Conservation (phyloP, 30 jellyfish, hydroid and myxozoan species). For the Cassiopea xamachana region DNA sequence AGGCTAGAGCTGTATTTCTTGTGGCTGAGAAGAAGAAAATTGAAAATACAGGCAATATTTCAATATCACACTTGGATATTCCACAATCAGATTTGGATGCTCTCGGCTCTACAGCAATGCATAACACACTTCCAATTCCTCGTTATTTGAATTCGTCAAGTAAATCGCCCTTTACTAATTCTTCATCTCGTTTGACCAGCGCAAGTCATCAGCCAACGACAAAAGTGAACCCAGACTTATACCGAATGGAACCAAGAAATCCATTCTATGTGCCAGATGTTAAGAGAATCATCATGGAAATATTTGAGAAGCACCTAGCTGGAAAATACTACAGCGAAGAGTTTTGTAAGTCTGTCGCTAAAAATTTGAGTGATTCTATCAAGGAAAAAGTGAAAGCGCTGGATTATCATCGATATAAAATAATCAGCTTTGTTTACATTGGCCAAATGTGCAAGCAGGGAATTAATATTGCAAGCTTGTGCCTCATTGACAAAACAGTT, state of each 20-base stretch:
- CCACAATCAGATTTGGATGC: constrained; percentile 40
- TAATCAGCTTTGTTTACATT: constrained; percentile 59
- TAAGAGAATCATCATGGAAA: constrained; percentile 41
- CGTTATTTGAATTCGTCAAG: constrained; percentile 50
- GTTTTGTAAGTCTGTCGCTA: constrained; percentile 31
- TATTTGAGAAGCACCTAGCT: constrained; percentile 28
- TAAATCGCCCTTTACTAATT: constrained; percentile 13
- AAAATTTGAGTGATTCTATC: constrained; percentile 47
- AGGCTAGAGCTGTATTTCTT: constrained; percentile 61
- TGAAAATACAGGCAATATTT: constrained; percentile 43
- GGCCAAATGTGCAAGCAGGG: constrained; percentile 73
- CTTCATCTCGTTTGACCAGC: constrained; percentile 66
- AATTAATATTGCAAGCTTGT: constrained; percentile 56
- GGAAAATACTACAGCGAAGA: constrained; percentile 46
- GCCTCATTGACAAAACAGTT: constrained; percentile 28
- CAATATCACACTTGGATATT: constrained; percentile 26
- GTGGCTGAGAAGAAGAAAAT: constrained; percentile 50
- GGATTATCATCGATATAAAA: constrained; percentile 50
- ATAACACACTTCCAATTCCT: constrained; percentile 38
- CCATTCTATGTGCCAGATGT: constrained; percentile 63
- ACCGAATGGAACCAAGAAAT: constrained; percentile 56
- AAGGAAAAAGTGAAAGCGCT: constrained; percentile 64
- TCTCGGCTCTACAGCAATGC: constrained; percentile 35
- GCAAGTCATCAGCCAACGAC: constrained; percentile 60
- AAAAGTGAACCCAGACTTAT: constrained; percentile 52